Evolutionary conservation across 2,797 vertebrate species (phyloP).

Genomic region (Phrynocephalus forsythii): DNA sequence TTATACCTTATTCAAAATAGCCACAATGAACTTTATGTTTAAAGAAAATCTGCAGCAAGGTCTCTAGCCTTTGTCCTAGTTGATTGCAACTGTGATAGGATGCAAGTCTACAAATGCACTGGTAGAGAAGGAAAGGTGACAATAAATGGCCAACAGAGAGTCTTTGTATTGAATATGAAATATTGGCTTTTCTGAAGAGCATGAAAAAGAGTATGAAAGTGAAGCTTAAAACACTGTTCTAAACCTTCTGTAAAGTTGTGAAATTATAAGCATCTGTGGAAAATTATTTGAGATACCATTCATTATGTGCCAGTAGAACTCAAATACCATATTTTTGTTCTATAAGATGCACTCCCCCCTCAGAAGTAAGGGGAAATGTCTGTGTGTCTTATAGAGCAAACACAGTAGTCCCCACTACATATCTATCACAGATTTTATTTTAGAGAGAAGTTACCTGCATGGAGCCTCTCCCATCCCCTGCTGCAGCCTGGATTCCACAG

Average conservation of each 20-base stretch:
- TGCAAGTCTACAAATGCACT: background rate
- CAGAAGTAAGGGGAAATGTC: too few species aligned
- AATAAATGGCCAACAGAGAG: background rate
- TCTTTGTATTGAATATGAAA: background rate
- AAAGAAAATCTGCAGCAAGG: background rate
- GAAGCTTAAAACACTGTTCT: background rate
- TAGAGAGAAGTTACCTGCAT: too few species aligned
- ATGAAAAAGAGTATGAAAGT: background rate
- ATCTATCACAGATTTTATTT: too few species aligned
- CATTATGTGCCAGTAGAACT: background rate
- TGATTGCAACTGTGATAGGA: background rate
- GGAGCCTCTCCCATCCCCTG: too few species aligned
- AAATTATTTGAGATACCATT: background rate
- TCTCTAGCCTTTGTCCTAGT: background rate
- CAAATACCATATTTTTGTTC: too few species aligned
- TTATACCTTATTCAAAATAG: background rate
- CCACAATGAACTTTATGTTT: background rate
- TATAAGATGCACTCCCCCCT: too few species aligned
- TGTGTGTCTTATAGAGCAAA: too few species aligned
- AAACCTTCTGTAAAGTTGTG: background rate
- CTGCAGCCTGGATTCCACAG: too few species aligned
- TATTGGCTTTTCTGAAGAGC: background rate
- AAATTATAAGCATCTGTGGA: background rate
- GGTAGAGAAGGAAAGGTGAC: background rate
- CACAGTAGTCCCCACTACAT: too few species aligned